Conservation (phyloP, 1,140 invertebrate genomes). For the Bathynomus jamesi region DNA sequence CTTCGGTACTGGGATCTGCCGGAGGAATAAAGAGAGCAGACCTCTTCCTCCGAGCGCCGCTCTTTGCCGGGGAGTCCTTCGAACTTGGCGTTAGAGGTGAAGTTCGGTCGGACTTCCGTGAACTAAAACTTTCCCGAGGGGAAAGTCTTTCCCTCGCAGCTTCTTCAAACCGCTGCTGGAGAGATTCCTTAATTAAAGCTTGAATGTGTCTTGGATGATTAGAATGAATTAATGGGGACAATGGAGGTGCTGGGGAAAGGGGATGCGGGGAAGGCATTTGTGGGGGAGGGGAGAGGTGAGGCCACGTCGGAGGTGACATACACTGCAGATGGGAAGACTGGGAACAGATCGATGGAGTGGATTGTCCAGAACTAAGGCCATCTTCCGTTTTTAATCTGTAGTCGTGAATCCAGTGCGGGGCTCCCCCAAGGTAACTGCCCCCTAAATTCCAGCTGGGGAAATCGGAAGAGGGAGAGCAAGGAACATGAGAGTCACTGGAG, state of each 20-base stretch:
- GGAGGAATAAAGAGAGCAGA: constrained; percentile 33
- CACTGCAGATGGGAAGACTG: constrained; percentile 34
- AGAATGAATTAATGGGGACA: background rate
- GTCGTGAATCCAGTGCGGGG: constrained; percentile 29
- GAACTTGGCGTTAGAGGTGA: constrained; percentile 1
- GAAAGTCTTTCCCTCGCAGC: constrained; percentile 9
- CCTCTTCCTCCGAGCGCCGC: constrained; percentile 30
- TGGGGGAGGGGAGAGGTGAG: constrained; percentile 7
- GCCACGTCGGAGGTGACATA: constrained; percentile 25
- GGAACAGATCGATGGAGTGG: constrained; percentile 34
- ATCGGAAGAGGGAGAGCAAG: constrained; percentile 14
- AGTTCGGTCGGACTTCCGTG: constrained; percentile 8
- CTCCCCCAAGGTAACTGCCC: constrained; percentile 1
- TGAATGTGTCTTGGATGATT: constrained; percentile 1
- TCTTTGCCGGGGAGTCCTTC: background rate
- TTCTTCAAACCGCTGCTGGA: constrained; percentile 11
- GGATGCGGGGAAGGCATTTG: constrained; percentile 10
- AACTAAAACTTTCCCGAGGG: constrained; percentile 11
- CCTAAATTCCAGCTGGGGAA: constrained; percentile 1
- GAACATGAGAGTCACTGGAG: constrained; percentile 6
- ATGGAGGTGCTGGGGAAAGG: constrained; percentile 3
- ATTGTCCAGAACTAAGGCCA: constrained; percentile 35
- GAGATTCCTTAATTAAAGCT: constrained; percentile 14
- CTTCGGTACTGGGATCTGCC: constrained; percentile 39
- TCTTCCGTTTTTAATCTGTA: constrained; percentile 35